Conservation (phyloP, 2,113 vertebrate genomes). For the Trinectes maculatus region DNA sequence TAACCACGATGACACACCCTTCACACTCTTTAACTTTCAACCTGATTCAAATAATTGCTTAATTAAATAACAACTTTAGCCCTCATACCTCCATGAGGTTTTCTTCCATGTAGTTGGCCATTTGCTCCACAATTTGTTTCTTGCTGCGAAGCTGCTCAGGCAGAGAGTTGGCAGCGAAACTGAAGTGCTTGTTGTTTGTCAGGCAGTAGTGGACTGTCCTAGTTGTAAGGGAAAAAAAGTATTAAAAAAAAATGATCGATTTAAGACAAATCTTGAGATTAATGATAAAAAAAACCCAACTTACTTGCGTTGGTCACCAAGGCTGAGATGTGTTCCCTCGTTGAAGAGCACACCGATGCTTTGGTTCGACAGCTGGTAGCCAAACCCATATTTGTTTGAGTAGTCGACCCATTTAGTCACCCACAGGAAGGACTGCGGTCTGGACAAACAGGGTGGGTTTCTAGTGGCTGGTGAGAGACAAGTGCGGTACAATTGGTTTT, state of each 20-base stretch:
- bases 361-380: constrained; percentile 96
- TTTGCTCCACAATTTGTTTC: constrained; percentile 90
- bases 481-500: too few species aligned
- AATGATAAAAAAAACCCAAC: constrained; percentile 6
- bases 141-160: constrained; percentile 91
- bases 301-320: constrained; percentile 91
- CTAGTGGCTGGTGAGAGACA: constrained; percentile 81
- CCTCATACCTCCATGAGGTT: constrained; percentile 93
- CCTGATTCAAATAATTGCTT: too few species aligned
- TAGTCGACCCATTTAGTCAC: constrained; percentile 99
- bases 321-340: constrained; percentile 92
- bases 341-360: constrained; percentile 96
- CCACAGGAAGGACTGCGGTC: constrained; percentile 92
- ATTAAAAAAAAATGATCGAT: neutral
- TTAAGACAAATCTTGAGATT: neutral
- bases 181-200: constrained; percentile 92
- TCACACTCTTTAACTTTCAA: too few species aligned
- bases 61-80: neutral
- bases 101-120: constrained; percentile 96
- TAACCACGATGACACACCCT: too few species aligned
- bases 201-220: constrained; percentile 94
- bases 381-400: constrained; percentile 98
- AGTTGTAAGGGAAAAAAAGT: neutral
- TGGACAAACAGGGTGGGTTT: constrained; percentile 89
- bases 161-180: constrained; percentile 84